These are phyloP conservation scores for Pseudochaenichthys georgianus DNA, from an alignment of 2,797 vertebrate species.

Conservation along the genomic window DNA sequence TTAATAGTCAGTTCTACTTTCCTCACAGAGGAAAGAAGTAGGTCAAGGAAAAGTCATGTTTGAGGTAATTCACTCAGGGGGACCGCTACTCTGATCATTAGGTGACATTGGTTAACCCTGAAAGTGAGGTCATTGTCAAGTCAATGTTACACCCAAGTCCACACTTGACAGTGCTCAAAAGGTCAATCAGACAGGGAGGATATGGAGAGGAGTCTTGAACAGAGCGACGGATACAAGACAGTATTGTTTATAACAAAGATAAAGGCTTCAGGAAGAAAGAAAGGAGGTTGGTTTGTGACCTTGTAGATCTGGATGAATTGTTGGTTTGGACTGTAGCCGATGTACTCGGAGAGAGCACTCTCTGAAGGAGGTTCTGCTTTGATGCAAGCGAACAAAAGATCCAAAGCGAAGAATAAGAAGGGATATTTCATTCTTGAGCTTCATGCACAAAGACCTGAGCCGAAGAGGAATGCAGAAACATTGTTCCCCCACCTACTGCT, in stretches of 20 bases:
- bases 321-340: conserved; percentile 42
- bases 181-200: conserved; percentile 42
- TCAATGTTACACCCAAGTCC: conserved; percentile 68
- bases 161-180: conserved; percentile 38
- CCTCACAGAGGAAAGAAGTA: conserved; percentile 75
- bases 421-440: conserved; percentile 46
- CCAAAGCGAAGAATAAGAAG: conserved; percentile 37
- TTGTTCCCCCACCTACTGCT: conserved; percentile 47
- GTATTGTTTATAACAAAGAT: conserved; percentile 32
- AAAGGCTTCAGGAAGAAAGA: conserved; percentile 15
- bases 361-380: conserved; percentile 56
- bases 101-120: conserved; percentile 85
- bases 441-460: conserved; percentile 46
- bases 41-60: conserved; percentile 88
- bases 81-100: conserved; percentile 81
- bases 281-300: conserved; percentile 32
- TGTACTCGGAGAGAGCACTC: conserved; percentile 33
- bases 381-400: conserved; percentile 68
- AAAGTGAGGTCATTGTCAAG: conserved; percentile 82
- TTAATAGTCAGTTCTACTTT: conserved; percentile 83
- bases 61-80: conserved; percentile 86
- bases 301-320: conserved; percentile 45
- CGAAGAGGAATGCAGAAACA: conserved; percentile 56
- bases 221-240: conserved; percentile 42
- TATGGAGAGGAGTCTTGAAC: conserved; percentile 33